Base-by-base conservation (phyloP, 2,888 invertebrate genomes). In the Ectemnius cavifrons region DNA sequence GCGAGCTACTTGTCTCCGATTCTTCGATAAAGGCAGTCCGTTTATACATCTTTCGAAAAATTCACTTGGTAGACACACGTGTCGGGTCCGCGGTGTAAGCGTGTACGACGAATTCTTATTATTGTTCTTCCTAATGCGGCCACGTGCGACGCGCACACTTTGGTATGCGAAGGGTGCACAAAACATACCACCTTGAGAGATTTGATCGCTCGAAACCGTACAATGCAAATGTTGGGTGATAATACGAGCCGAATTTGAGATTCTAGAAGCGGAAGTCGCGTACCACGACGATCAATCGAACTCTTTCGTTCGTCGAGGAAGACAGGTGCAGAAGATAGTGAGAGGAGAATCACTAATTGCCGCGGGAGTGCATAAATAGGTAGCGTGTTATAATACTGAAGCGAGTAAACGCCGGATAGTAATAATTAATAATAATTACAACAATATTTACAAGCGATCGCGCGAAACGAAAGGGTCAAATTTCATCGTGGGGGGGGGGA, bases 311-410 rank as follows among this genome's bases (percentile, higher is more conserved):
- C 37, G 8, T 37, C 37, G 37, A 37, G 37, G 37, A 37, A 37
- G 37, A 37, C 37, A 6, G 37, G 37, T 37, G 37, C 37, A 37
- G 37, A 37, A 37, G 37, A 37, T 37, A 37, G 37, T 37, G 37
- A 6, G 37, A 37, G 37, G 37, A 11, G 37, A 11, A 8, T 37
- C 8, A 37, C 11, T 37, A 37, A 37, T 37, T 37, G 37, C 8
- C 11, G 37, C 37, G 37, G 37, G 6, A 13, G 16, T 52, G 52
- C 52, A 52, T 61, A 16, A 67, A 59, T 64, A 11, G 60, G 63
- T 23, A 2, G 23, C 47, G 58, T 47, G 74, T 62, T 61, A 63
- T 80, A 80, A 80, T 80, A 80, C 78, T 80, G 78, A 71, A 66
- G 63, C 58, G 46, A 52, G 45, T 49, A 61, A 57, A 64, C 59